Conservation (phyloP, 2,113 vertebrate species). For the Elgaria multicarinata region DNA sequence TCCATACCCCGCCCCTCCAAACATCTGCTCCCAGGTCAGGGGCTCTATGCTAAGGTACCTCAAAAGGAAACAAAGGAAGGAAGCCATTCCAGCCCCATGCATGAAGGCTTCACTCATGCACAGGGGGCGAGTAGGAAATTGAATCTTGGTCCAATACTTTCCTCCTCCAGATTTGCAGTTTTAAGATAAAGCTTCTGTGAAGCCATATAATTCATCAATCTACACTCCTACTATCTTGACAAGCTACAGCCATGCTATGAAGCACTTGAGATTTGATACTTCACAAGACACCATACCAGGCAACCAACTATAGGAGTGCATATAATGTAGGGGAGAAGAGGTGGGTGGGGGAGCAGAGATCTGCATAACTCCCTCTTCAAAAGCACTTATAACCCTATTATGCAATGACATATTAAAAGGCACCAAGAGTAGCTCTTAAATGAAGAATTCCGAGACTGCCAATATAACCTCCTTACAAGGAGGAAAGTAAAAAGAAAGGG, state of each 20-base stretch:
- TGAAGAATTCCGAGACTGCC: neutral
- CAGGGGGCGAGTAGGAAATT: too few species aligned
- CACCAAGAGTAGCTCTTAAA: neutral
- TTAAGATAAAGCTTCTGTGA: neutral
- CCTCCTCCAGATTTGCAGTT: neutral
- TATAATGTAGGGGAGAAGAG: neutral
- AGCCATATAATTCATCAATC: neutral
- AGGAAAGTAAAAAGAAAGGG: neutral
- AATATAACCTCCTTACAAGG: neutral
- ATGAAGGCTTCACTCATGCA: neutral
- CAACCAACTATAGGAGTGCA: too few species aligned
- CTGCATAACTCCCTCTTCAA: neutral
- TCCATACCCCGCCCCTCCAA: neutral
- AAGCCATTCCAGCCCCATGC: too few species aligned
- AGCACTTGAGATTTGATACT: neutral
- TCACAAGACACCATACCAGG: neutral
- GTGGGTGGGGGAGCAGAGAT: neutral
- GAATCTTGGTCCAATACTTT: neutral
- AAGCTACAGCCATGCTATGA: neutral
- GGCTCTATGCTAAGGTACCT: neutral
- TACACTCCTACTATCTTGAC: neutral
- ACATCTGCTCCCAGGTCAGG: too few species aligned
- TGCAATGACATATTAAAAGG: neutral
- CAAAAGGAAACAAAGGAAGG: neutral
- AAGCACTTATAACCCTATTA: neutral